Evolutionary conservation across 2,113 vertebrate species (phyloP), one percentile per base, ranked within the genome.

Genomic region (Bathybates hornii): DNA sequence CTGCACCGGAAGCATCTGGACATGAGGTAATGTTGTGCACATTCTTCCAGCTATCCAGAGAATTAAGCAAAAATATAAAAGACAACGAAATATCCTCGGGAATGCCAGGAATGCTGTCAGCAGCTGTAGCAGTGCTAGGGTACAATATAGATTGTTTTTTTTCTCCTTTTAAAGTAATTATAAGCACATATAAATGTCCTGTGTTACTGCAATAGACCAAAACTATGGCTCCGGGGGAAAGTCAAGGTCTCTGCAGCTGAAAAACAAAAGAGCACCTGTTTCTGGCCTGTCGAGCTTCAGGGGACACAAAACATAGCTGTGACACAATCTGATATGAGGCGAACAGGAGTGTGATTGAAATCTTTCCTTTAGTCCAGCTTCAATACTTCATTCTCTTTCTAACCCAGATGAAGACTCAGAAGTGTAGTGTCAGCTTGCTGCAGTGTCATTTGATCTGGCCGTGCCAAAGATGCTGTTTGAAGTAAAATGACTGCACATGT

Each of bases 261-360:
- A 83, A 92, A 92, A 92, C 92, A 93, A 94, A 89, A 71, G 86
- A 83, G 80, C 94, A 93, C 89, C 94, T 95, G 94, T 89, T 76
- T 89, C 52, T 63, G 87, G 38, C 81, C 92, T 88, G 81, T 85
- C 89, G 85, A 80, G 71, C 91, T 89, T 90, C 81, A 88, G 52
- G 50, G 80, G 89, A 86, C 83, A 88, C 71, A 88, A 78, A 87
- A 89, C 84, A 83, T 82, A 81, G 84, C 86, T 57, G 88, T 86
- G 86, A 86, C 92, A 90, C 87, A 83, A 88, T 89, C 88, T 85
- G 86, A 81, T 89, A 54, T 41, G 82, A 32, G 7, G 81, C 54
- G 32, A 27, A 80, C 45, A 68, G 87, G 78, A 57, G 78, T 13
- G 50, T 71, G 94, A 89, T 86, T 45, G 79, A 80, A 32, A 43